Percentiles rank a stretch among this genome's conserved stretches.
Conservation (phyloP, 1,140 invertebrate species). For the Magallana angulata region DNA sequence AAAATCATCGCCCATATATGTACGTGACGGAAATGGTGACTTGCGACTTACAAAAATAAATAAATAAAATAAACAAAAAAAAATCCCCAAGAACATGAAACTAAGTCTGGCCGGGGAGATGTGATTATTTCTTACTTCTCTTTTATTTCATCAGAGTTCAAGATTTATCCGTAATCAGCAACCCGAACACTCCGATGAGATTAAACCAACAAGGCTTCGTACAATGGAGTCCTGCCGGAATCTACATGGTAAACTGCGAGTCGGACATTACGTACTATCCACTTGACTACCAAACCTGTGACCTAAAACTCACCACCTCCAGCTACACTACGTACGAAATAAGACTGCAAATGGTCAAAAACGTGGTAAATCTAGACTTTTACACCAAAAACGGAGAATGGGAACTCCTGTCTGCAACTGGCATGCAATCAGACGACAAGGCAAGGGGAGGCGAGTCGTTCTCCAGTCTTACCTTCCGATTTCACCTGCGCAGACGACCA, state of each 20-base stretch:
- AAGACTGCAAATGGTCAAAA: neutral
- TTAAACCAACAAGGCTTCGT: constrained; percentile 33
- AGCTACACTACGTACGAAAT: constrained; percentile 47
- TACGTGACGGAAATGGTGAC: too few species aligned
- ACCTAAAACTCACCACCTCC: constrained; percentile 47
- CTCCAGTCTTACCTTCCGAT: constrained; percentile 97
- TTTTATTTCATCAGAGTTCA: constrained; percentile 30
- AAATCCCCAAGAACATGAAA: too few species aligned
- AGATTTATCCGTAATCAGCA: constrained; percentile 47
- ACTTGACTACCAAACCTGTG: constrained; percentile 45
- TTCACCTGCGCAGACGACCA: constrained; percentile 96
- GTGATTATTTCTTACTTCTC: too few species aligned
- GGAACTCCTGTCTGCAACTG: constrained; percentile 38
- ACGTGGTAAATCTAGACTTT: constrained; percentile 39
- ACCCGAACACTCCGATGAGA: constrained; percentile 40
- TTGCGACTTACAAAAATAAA: too few species aligned
- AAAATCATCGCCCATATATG: too few species aligned
- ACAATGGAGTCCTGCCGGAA: constrained; percentile 44
- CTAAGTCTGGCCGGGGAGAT: too few species aligned
- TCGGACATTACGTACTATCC: constrained; percentile 50
- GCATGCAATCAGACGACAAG: constrained; percentile 81
- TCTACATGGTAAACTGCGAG: constrained; percentile 49
- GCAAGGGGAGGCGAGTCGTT: constrained; percentile 94
- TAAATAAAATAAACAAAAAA: too few species aligned
- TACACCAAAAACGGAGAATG: constrained; percentile 58